Conservation (phyloP, 2,797 vertebrate genomes). For the Onychomys leucogaster region DNA sequence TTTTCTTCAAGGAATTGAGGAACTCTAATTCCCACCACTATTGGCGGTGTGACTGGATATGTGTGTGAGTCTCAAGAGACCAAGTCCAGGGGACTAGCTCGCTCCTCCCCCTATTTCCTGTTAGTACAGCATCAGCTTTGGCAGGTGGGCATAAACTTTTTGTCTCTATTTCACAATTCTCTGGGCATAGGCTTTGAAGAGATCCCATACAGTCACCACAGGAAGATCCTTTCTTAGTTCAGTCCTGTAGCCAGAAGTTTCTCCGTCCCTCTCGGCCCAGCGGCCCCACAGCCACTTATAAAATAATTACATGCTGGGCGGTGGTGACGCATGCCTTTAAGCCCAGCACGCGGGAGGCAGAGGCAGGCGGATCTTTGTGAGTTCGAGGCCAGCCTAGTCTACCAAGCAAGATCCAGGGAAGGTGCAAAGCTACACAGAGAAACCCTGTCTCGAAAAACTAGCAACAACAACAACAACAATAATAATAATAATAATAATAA, state of each 20-base stretch:
- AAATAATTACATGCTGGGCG: too few species aligned
- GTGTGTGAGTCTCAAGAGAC: neutral
- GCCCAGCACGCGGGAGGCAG: too few species aligned
- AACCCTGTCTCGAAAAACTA: too few species aligned
- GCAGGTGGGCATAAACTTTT: neutral
- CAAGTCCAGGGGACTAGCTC: neutral
- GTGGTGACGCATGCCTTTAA: too few species aligned
- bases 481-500: too few species aligned
- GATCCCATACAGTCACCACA: neutral
- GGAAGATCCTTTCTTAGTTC: neutral
- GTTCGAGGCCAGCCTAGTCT: too few species aligned
- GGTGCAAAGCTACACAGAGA: too few species aligned
- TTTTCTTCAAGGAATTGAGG: constrained; percentile 24
- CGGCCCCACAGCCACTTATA: too few species aligned
- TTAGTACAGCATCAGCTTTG: neutral
- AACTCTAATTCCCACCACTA: neutral
- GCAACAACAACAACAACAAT: too few species aligned
- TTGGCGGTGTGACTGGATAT: neutral
- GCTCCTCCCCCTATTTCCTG: neutral
- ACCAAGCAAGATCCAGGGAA: too few species aligned
- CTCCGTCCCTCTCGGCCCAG: too few species aligned
- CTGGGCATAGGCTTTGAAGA: neutral
- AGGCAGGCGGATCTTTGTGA: too few species aligned
- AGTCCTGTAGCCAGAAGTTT: neutral
- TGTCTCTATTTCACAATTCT: neutral